These are phyloP conservation scores for Mellilla xanthometata DNA, from an alignment of 2,888 invertebrate species.

Conservation along the genomic window DNA sequence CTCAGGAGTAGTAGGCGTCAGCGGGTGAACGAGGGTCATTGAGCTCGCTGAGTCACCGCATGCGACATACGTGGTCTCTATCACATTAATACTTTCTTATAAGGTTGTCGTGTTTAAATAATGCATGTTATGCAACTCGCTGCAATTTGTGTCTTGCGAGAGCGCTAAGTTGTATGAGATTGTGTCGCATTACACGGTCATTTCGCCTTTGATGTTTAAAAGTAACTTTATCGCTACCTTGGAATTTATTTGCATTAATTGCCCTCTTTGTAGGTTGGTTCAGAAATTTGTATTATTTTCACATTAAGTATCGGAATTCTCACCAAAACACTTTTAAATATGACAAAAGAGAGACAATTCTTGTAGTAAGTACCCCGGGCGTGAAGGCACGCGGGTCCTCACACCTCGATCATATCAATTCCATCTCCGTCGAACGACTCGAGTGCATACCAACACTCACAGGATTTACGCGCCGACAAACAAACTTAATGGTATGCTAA, in stretches of 20 bases:
- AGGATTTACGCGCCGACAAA: conserved; percentile 39
- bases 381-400: conserved; percentile 65
- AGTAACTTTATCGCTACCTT: neutral
- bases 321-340: too few species aligned
- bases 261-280: neutral
- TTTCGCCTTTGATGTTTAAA: conserved; percentile 9
- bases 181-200: conserved; percentile 30
- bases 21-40: conserved; percentile 66
- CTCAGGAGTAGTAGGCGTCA: conserved; percentile 70
- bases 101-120: conserved; percentile 78
- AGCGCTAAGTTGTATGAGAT: conserved; percentile 45
- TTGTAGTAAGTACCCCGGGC: conserved; percentile 40
- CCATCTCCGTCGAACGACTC: conserved; percentile 60
- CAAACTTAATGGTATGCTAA: conserved; percentile 33
- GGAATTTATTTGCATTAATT: conserved; percentile 7
- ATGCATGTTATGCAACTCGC: conserved; percentile 79
- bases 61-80: conserved; percentile 70
- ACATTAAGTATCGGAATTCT: too few species aligned
- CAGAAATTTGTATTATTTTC: too few species aligned
- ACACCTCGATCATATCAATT: conserved; percentile 57
- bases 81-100: conserved; percentile 80
- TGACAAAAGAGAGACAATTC: too few species aligned
- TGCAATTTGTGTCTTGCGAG: conserved; percentile 65
- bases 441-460: conserved; percentile 56
- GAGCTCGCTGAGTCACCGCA: conserved; percentile 71